Percentiles rank a stretch among this genome's conserved stretches.
Conservation (phyloP, 2,797 vertebrate species). For the Cirrhinus mrigala region DNA sequence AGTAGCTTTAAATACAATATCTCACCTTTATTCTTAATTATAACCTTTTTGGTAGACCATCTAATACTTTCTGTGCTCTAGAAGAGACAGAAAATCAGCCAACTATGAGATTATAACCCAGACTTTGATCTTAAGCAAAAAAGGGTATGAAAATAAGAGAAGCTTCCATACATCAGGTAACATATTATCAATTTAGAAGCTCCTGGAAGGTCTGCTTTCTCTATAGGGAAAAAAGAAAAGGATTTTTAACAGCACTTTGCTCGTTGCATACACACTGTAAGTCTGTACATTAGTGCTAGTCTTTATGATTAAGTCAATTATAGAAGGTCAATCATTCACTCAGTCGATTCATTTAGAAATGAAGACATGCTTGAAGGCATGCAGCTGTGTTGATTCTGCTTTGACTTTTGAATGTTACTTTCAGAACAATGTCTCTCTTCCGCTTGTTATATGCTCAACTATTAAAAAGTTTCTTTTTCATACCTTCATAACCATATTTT, state of each 20-base stretch:
- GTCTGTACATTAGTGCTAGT: background rate
- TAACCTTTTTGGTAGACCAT: background rate
- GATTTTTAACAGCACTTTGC: background rate
- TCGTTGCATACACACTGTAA: background rate
- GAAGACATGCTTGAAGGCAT: background rate
- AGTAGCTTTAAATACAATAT: background rate
- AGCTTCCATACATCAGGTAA: too few relatives aligned
- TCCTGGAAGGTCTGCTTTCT: background rate
- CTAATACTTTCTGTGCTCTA: background rate
- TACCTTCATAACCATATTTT: fast-evolving
- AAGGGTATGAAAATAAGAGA: background rate
- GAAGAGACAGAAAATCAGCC: too few relatives aligned
- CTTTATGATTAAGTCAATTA: background rate
- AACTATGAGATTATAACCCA: background rate
- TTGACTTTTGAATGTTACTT: background rate
- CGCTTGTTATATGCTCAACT: background rate
- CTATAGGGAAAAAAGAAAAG: background rate
- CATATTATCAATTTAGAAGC: background rate
- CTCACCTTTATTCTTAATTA: background rate
- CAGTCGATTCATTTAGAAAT: background rate
- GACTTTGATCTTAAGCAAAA: conserved; percentile 6
- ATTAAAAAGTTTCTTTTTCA: background rate
- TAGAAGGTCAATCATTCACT: background rate
- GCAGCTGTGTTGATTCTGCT: background rate
- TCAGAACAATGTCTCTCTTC: background rate